Base-by-base conservation (phyloP, 2,888 invertebrate species). In the Bombylius discolor region DNA sequence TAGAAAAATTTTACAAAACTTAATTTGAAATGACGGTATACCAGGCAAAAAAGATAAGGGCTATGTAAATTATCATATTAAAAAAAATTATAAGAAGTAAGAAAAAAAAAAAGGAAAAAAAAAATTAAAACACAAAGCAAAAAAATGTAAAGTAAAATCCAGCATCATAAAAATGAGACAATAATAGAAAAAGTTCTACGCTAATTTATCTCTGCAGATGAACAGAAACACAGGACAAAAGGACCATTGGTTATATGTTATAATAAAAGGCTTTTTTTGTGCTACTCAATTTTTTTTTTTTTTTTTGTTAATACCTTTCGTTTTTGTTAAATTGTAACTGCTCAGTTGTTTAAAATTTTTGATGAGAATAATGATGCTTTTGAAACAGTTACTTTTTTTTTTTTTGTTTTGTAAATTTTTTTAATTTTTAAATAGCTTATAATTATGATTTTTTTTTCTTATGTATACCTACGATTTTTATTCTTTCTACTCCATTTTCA, bases 141-240 rank as follows among this genome's bases (percentile, higher is more conserved):
- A 11, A 39, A 42, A 42, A 42, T 5, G 7, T 11, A 42, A 42
- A 11, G 23, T 23, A 23, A 23, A 23, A 23, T 23, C 23, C 23
- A 23, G 23, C 23, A 23, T 23, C 23, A 23, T 23, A 42, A 8
- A 42, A 42, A 46, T n/a, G n/a, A 14, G 50, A 50, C 42, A 53
- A 52, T 53, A 57, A 57, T 55, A 53, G 53, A 57, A 57, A 57
- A 59, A 59, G 57, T 57, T 59, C 44, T 49, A 46, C 51, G 59
- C 57, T 59, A 57, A 59, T 59, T 59, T 59, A 59, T 59, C 52
- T 57, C 55, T 57, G 57, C 50, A 57, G 59, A 59, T 57, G 57
- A 59, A 53, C 56, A 55, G 39, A 52, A 52, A 52, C 47, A 14
- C n/a, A 34, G 50, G 33, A n/a, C n/a, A 12, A n/a, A 23, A 11